Percentiles rank a stretch among this genome's conserved stretches.
phyloP scores from a whole-genome alignment of 2,113 vertebrate species.

The Lota lota region DNA sequence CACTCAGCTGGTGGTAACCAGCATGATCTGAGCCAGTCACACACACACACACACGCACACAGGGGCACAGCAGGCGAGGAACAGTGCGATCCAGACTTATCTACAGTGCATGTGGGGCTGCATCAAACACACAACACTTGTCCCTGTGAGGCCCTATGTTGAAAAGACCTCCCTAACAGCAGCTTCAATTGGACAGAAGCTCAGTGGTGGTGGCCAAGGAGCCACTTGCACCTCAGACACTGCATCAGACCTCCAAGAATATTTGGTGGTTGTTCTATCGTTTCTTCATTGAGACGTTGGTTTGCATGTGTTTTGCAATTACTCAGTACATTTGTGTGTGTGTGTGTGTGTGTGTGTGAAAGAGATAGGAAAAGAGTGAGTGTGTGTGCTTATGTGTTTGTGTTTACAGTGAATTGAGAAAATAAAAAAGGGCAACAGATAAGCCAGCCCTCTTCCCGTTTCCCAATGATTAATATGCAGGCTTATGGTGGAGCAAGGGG shows the following conservation, averaged over 20 bases:
- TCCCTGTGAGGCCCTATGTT: constrained; percentile 16
- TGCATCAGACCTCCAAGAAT: no score
- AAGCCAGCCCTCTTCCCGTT: constrained; percentile 32
- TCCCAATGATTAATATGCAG: constrained; percentile 71
- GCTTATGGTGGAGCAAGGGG: constrained; percentile 54
- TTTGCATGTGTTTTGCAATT: not conserved
- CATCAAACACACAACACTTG: constrained; percentile 31
- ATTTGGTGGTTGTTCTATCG: no score
- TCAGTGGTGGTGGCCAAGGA: constrained; percentile 45
- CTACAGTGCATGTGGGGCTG: constrained; percentile 21
- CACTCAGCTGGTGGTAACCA: constrained; percentile 58
- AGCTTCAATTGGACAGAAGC: constrained; percentile 50
- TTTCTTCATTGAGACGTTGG: constrained; percentile 15
- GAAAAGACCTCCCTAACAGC: constrained; percentile 34
- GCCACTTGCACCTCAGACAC: constrained; percentile 6
- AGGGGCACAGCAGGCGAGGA: constrained; percentile 42
- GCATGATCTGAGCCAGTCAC: constrained; percentile 43
- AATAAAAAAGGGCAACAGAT: constrained; percentile 26
- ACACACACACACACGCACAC: constrained; percentile 24
- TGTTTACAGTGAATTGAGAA: not conserved
- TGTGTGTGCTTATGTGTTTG: constrained; percentile 24
- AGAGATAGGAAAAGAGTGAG: not conserved
- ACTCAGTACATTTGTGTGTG: not conserved
- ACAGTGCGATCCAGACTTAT: constrained; percentile 19
- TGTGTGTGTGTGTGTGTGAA: not conserved